Evolutionary conservation across 2,888 invertebrate genomes (phyloP), one percentile per base, ranked within the genome.

Genomic region (Leptarthrus brevirostris): DNA sequence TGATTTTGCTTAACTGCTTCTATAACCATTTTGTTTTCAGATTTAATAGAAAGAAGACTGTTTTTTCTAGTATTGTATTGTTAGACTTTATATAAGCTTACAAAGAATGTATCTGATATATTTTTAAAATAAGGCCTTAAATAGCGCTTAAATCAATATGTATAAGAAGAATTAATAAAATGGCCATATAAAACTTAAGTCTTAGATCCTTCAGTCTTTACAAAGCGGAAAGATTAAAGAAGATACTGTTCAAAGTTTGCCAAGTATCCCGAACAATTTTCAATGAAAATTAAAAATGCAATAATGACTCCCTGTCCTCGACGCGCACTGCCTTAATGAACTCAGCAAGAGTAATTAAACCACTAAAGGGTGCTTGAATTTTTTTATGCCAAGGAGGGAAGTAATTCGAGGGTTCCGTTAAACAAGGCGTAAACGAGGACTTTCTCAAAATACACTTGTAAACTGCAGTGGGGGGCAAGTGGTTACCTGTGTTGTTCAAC

Each of bases 351-450:
- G 73, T 73, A 73, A 73, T 73, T 73, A 73, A 64, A 73, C 36
- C 52, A 64, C 64, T 52, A 52, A 52, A 64, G 61, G 73, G 64
- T 73, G 40, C 73, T 73, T 73, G 20, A 73, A 14, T 34, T 30
- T 52, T 61, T 53, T 73, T 73, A 30, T 18, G 6, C 12, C 44
- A 61, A 73, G 30, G 22, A 61, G 30, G 58, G 58, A 53, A 16
- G 69, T 53, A 47, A 73, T 58, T 30, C 61, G 34, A 64, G 70
- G 73, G 73, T 61, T 64, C 26, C 52, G 71, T 52, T 26, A 74
- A 75, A 75, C 75, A 75, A 72, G 75, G 75, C 75, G 72, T 75
- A 74, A 75, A 58, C 69, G 74, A 75, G 74, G 54, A 72, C 74
- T 64, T 73, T 72, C 71, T 74, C 26, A 70, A 73, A 75, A 75